A percentile compares a stretch with the other conserved stretches of the same genome.
Evolutionary conservation across 2,888 invertebrate species (phyloP).

Genomic region (Strigamia crassipes): DNA sequence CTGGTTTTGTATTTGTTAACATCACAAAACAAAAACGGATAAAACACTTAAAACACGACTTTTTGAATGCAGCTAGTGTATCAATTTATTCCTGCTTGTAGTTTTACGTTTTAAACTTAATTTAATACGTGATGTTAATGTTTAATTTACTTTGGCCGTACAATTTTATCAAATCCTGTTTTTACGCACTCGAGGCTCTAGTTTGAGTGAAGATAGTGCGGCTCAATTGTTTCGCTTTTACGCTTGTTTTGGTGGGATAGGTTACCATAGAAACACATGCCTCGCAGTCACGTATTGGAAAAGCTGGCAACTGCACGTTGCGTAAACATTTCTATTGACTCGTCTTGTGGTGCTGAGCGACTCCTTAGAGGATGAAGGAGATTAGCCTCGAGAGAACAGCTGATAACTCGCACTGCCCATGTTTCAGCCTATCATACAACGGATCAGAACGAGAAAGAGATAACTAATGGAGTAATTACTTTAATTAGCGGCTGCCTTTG

Average conservation of each 20-base stretch:
- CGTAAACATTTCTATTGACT: slow-evolving; percentile 22
- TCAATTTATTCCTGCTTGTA: no score
- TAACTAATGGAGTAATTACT: slow-evolving; percentile 29
- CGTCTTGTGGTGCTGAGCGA: slow-evolving; percentile 9
- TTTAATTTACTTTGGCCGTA: neutral
- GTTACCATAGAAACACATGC: slow-evolving; percentile 15
- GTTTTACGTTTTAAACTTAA: no score
- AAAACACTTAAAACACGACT: no score
- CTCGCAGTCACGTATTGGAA: slow-evolving; percentile 2
- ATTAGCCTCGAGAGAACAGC: slow-evolving; percentile 22
- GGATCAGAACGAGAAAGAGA: neutral
- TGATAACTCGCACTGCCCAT: neutral
- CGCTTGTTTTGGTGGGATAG: slow-evolving; percentile 2
- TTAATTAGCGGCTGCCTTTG: neutral
- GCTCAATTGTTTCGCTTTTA: slow-evolving; percentile 1
- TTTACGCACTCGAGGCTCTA: neutral
- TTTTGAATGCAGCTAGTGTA: no score
- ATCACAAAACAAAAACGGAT: no score
- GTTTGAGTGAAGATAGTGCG: slow-evolving; percentile 8
- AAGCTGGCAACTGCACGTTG: slow-evolving; percentile 6
- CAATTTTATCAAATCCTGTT: neutral
- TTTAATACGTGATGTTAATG: no score
- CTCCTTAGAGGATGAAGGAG: slow-evolving; percentile 18
- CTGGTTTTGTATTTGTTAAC: no score
- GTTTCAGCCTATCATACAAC: neutral